Percentiles rank a stretch among this genome's conserved stretches.
Conservation (phyloP, 1,140 invertebrate genomes). For the Teleopsis dalmanni region DNA sequence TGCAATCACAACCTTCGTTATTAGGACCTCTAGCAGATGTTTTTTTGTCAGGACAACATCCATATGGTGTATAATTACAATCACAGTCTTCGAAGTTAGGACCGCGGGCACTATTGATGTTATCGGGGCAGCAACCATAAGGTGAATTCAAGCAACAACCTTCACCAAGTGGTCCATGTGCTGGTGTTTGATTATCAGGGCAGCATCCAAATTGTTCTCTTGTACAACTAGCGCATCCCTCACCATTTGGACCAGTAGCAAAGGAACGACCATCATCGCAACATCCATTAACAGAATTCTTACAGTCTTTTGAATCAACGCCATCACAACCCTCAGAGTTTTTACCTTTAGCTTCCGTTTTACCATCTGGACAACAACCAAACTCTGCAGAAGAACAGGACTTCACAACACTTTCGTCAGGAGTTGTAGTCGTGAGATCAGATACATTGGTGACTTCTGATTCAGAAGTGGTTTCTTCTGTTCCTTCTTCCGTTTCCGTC, state of each 20-base stretch:
- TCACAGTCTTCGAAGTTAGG: conserved; percentile 74
- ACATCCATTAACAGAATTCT: conserved; percentile 60
- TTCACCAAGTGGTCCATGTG: conserved; percentile 73
- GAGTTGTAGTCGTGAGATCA: conserved; percentile 38
- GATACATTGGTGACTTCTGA: conserved; percentile 41
- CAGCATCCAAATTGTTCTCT: conserved; percentile 81
- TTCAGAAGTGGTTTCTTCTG: conserved; percentile 36
- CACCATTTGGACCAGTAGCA: conserved; percentile 59
- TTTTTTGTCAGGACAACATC: conserved; percentile 81
- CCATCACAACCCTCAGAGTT: conserved; percentile 71
- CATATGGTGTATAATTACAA: conserved; percentile 66
- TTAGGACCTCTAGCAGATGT: conserved; percentile 69
- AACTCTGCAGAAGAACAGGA: conserved; percentile 66
- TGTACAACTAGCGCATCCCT: conserved; percentile 69
- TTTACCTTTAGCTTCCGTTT: conserved; percentile 66
- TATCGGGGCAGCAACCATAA: conserved; percentile 86
- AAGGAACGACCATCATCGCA: conserved; percentile 65
- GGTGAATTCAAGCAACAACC: conserved; percentile 69
- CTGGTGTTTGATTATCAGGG: conserved; percentile 71
- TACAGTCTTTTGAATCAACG: conserved; percentile 45
- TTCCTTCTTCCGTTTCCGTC: conserved; percentile 41
- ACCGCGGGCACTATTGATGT: conserved; percentile 73
- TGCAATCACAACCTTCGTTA: conserved; percentile 78
- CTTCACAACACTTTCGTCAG: conserved; percentile 8
- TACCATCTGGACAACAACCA: conserved; percentile 81